Evolutionary conservation across 2,113 vertebrate species (phyloP).

Genomic region (Trogon melanurus): DNA sequence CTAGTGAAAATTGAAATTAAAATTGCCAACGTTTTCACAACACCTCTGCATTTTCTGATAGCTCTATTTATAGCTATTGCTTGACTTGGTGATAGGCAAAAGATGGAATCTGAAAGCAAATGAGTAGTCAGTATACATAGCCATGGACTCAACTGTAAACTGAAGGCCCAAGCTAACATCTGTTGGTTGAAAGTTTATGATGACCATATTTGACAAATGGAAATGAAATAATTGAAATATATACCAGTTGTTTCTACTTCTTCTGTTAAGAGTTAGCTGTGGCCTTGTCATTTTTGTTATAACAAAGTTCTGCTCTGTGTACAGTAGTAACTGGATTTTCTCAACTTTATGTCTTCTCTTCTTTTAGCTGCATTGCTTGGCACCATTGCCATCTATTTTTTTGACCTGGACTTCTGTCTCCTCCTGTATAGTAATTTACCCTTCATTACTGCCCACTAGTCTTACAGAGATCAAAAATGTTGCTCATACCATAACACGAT

Average conservation of each 20-base stretch:
- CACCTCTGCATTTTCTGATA: background rate
- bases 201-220: background rate
- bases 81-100: background rate
- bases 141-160: background rate
- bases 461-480: background rate
- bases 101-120: background rate
- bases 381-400: background rate
- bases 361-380: background rate
- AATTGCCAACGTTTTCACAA: background rate
- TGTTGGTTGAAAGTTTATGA: background rate
- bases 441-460: background rate
- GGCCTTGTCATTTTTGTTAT: background rate
- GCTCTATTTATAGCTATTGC: background rate
- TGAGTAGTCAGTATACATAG: fast-evolving
- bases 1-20: background rate
- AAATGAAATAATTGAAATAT: background rate
- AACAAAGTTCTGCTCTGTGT: background rate
- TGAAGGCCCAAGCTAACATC: background rate
- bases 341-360: background rate
- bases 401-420: background rate
- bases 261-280: background rate
- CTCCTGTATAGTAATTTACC: background rate
- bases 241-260: background rate
- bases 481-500: background rate
- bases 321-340: background rate